Evolutionary conservation across 2,888 invertebrate species (phyloP).

Genomic region (Drosophila subsilvestris): DNA sequence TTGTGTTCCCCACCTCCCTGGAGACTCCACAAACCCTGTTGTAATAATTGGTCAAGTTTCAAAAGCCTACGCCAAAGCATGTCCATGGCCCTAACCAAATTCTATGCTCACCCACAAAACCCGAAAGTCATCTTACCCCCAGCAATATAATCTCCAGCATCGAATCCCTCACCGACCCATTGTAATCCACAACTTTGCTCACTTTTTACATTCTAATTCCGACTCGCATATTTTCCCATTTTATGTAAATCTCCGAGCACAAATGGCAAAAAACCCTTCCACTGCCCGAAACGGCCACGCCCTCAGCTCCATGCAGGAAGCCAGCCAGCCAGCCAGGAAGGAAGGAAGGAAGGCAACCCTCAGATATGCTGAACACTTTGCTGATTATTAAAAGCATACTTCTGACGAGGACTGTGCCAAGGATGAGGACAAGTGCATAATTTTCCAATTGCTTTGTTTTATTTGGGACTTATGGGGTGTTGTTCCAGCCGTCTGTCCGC

Average conservation of each 20-base stretch:
- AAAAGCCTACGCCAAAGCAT: background rate
- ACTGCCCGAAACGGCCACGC: conserved; percentile 46
- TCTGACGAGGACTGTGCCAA: conserved; percentile 28
- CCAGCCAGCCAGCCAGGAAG: background rate
- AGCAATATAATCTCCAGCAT: conserved; percentile 15
- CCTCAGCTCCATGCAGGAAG: conserved; percentile 16
- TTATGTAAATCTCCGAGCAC: conserved; percentile 44
- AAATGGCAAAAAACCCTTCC: conserved; percentile 36
- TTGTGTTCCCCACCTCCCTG: too few species aligned
- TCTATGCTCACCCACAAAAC: background rate
- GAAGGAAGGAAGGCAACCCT: conserved; percentile 22
- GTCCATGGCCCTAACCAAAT: background rate
- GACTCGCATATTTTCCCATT: conserved; percentile 39
- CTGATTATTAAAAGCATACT: conserved; percentile 76
- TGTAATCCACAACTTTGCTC: conserved; percentile 31
- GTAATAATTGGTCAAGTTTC: background rate
- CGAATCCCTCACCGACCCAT: conserved; percentile 5
- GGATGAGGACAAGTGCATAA: conserved; percentile 80
- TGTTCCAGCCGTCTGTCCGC: conserved; percentile 8
- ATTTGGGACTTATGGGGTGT: conserved; percentile 50
- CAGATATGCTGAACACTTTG: conserved; percentile 57
- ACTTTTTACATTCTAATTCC: conserved; percentile 30
- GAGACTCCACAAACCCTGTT: background rate
- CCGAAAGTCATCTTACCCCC: conserved; percentile 26
- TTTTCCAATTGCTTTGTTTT: conserved; percentile 83